phyloP scores from a whole-genome alignment of 2,888 invertebrate genomes.

The Drymonia ruficornis region DNA sequence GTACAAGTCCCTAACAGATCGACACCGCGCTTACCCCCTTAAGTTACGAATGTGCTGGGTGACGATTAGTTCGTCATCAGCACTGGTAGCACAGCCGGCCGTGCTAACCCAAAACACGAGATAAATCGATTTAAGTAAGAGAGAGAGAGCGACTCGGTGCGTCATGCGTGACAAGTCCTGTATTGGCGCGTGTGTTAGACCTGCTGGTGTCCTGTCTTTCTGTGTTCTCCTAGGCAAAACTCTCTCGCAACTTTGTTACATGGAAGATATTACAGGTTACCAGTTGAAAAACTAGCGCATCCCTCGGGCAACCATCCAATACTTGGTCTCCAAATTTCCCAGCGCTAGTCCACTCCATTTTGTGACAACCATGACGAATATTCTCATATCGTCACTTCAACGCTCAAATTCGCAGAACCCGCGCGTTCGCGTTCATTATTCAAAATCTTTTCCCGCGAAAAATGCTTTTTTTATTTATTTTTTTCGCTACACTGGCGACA shows the following conservation, averaged over 20 bases:
- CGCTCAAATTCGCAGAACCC: constrained; percentile 46
- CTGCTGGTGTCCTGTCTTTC: too few species aligned
- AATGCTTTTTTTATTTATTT: constrained; percentile 41
- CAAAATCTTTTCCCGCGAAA: constrained; percentile 50
- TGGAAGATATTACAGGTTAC: constrained; percentile 23
- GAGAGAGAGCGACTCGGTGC: too few species aligned
- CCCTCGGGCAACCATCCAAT: constrained; percentile 40
- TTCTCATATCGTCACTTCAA: constrained; percentile 31
- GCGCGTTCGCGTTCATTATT: constrained; percentile 48
- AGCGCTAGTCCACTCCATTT: constrained; percentile 26
- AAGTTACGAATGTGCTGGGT: too few species aligned
- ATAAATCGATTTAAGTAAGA: too few species aligned
- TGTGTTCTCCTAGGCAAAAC: too few species aligned
- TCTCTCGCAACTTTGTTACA: constrained; percentile 30
- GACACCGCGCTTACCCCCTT: too few species aligned
- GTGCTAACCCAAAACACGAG: too few species aligned
- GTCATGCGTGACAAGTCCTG: too few species aligned
- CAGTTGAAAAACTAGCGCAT: constrained; percentile 27
- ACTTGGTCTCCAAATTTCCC: constrained; percentile 16
- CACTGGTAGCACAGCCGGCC: too few species aligned
- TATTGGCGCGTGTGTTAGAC: too few species aligned
- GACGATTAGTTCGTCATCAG: too few species aligned
- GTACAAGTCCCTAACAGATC: too few species aligned
- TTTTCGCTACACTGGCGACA: constrained; percentile 54
- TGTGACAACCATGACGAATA: constrained; percentile 38